phyloP scores from a whole-genome alignment of 2,797 vertebrate species.

The Streptopelia turtur region DNA sequence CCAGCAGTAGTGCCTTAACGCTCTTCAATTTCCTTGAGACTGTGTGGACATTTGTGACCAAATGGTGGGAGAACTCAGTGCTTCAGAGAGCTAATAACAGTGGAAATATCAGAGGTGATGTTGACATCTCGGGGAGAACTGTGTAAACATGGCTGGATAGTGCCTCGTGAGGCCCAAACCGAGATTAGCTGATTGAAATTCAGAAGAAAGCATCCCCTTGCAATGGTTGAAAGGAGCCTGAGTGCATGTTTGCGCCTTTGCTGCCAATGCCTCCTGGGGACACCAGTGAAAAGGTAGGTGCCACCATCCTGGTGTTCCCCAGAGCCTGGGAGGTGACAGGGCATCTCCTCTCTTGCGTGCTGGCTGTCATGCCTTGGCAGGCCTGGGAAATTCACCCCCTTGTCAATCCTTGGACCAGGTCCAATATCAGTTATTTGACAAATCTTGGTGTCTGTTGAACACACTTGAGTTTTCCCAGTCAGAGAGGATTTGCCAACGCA shows the following conservation, averaged over 20 bases:
- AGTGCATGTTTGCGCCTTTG: not conserved
- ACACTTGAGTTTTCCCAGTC: not conserved
- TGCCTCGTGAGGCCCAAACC: not conserved
- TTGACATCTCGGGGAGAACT: not conserved
- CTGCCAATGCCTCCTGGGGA: not conserved
- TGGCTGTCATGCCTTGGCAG: not conserved
- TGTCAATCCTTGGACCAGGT: rapidly evolving
- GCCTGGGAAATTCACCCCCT: not conserved
- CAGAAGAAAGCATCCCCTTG: not conserved
- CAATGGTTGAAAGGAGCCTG: not conserved
- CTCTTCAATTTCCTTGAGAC: not conserved
- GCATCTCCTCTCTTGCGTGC: rapidly evolving
- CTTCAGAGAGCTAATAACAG: not conserved
- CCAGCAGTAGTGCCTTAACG: not conserved
- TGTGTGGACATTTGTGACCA: not conserved
- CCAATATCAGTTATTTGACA: not conserved
- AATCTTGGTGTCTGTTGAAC: not conserved
- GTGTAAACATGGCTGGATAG: not conserved
- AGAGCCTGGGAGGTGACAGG: not conserved
- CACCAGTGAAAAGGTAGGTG: not conserved
- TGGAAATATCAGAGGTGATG: not conserved
- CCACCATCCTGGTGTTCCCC: rapidly evolving
- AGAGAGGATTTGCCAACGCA: rapidly evolving
- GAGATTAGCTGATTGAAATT: rapidly evolving
- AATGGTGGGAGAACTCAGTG: not conserved